Evolutionary conservation across 2,797 vertebrate species (phyloP).

Genomic region (Girardinus metallicus): DNA sequence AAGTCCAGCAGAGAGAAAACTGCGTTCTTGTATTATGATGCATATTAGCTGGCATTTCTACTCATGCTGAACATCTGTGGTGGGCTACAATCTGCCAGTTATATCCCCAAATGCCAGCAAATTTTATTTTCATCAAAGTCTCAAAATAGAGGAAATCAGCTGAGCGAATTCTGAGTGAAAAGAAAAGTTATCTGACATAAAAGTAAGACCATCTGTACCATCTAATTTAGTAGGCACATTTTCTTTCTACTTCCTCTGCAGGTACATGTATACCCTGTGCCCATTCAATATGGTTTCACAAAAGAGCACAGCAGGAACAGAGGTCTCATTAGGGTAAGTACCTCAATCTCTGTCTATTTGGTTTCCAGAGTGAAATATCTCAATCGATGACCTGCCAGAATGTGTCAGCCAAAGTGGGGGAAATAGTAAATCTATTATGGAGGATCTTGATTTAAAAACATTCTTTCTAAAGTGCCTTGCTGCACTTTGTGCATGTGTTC

Average conservation of each 20-base stretch:
- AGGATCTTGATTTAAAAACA: slow-evolving; percentile 2
- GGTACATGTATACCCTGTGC: slow-evolving; percentile 78
- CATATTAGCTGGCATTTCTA: not conserved
- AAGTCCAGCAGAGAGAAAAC: not conserved
- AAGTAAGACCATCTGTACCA: not conserved
- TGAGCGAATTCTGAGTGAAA: not conserved
- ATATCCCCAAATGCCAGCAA: not conserved
- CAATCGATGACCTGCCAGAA: slow-evolving; percentile 12
- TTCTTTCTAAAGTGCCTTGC: slow-evolving; percentile 8
- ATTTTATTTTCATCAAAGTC: not conserved
- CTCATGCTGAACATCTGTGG: not conserved
- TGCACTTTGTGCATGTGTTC: not conserved
- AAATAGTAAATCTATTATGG: not conserved
- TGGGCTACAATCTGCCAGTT: not conserved
- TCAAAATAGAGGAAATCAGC: not conserved
- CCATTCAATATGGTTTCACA: slow-evolving; percentile 80
- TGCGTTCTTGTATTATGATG: not conserved
- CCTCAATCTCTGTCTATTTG: slow-evolving; percentile 42
- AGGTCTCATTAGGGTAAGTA: slow-evolving; percentile 81
- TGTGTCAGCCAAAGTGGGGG: slow-evolving; percentile 13
- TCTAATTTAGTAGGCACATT: slow-evolving; percentile 18
- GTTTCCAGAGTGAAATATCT: slow-evolving; percentile 27
- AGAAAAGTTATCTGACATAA: not conserved
- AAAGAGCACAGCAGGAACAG: slow-evolving; percentile 69
- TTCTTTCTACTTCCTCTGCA: slow-evolving; percentile 46